Percentiles rank a stretch among this genome's conserved stretches.
phyloP scores from a whole-genome alignment of 2,888 invertebrate species.

The Zaprionus obscuricornis region DNA sequence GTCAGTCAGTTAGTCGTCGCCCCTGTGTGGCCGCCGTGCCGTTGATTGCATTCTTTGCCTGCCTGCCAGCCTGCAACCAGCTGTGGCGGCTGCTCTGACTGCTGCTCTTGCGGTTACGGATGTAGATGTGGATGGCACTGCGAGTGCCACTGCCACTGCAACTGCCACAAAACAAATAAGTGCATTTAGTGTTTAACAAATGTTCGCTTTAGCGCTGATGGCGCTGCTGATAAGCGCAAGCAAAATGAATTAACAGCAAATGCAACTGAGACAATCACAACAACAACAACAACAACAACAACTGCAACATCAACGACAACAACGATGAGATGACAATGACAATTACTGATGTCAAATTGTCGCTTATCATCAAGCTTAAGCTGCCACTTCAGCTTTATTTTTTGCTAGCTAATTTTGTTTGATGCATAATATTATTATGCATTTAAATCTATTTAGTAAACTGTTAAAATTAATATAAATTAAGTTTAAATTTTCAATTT shows the following conservation, averaged over 20 bases:
- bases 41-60: slow-evolving; percentile 59
- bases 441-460: no score
- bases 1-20: slow-evolving; percentile 60
- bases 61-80: slow-evolving; percentile 9
- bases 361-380: no score
- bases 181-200: slow-evolving; percentile 80
- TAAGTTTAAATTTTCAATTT: no score
- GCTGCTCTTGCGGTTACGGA: slow-evolving; percentile 7
- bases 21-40: slow-evolving; percentile 54
- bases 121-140: slow-evolving; percentile 34
- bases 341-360: no score
- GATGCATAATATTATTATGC: no score
- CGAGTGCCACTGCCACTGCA: slow-evolving; percentile 31
- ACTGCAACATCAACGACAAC: no score
- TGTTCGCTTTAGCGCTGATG: slow-evolving; percentile 72
- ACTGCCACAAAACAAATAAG: slow-evolving; percentile 70
- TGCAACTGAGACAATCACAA: slow-evolving; percentile 49
- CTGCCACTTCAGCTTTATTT: no score
- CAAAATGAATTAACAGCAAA: slow-evolving; percentile 67
- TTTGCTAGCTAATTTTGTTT: no score
- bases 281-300: no score
- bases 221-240: slow-evolving; percentile 70
- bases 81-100: slow-evolving; percentile 6
- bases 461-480: no score
- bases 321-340: slow-evolving; percentile 29